Evolutionary conservation across 2,113 vertebrate genomes (phyloP).

Genomic region (Malaclemys terrapin): DNA sequence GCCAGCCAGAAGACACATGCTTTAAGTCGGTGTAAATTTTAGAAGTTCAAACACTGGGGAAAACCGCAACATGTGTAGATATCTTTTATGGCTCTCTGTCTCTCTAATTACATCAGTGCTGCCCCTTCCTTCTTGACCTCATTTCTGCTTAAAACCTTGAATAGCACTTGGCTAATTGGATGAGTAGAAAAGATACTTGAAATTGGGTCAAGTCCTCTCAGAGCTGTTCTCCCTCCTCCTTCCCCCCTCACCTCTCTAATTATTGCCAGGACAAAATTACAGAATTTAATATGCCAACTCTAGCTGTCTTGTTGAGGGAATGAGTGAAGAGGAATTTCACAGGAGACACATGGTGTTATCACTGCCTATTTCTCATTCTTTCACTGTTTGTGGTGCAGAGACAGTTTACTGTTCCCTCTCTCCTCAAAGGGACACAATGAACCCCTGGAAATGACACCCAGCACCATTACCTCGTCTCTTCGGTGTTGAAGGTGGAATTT

Average conservation of each 20-base stretch:
- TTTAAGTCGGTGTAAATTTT: not conserved
- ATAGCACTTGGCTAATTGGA: conserved; percentile 46
- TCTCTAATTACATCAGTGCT: accelerated
- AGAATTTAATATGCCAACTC: accelerated
- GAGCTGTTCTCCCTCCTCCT: not conserved
- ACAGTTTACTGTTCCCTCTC: not conserved
- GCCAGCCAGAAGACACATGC: not conserved
- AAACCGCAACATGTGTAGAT: accelerated
- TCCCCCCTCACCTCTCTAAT: accelerated
- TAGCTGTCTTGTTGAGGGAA: accelerated
- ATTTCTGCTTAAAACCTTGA: not conserved
- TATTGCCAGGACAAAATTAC: not conserved
- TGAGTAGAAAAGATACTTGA: not conserved
- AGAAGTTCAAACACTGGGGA: accelerated
- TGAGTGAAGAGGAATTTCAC: not conserved
- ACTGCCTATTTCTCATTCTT: not conserved
- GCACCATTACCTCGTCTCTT: not conserved
- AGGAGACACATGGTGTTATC: accelerated
- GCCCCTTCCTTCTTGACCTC: conserved; percentile 13
- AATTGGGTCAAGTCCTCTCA: conserved; percentile 36
- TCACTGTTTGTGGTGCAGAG: accelerated
- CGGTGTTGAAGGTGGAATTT: not conserved
- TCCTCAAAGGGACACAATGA: not conserved
- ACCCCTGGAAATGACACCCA: not conserved
- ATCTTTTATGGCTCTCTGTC: accelerated